Evolutionary conservation across 2,797 vertebrate genomes (phyloP).

Genomic region (Acridotheres tristis): DNA sequence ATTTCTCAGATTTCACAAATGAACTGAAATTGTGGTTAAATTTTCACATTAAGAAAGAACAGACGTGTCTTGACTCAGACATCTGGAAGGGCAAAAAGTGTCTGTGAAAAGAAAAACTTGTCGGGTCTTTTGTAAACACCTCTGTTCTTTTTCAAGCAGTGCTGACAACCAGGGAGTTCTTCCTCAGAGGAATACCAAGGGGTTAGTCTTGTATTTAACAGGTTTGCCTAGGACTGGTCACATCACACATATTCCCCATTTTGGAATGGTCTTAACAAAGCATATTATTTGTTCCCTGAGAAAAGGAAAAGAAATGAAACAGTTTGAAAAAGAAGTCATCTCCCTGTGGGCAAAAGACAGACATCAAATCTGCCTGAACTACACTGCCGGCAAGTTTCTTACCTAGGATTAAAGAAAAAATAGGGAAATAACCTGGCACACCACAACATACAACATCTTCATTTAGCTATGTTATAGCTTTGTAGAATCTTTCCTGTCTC

Average conservation of each 20-base stretch:
- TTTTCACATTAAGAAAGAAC: not conserved
- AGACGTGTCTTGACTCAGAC: not conserved
- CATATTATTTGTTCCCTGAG: not conserved
- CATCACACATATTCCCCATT: not conserved
- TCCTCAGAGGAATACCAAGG: not conserved
- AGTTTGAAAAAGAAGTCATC: not conserved
- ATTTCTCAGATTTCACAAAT: not conserved
- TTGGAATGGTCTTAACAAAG: not conserved
- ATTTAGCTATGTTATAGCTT: not conserved
- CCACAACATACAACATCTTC: not conserved
- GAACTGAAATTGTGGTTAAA: not conserved
- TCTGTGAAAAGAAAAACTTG: not conserved
- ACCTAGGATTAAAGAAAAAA: not conserved
- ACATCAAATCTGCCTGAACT: not conserved
- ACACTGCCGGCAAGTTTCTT: not conserved
- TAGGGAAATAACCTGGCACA: not conserved
- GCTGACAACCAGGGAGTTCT: not conserved
- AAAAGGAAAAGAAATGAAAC: not conserved
- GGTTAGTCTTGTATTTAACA: not conserved
- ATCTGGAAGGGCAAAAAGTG: not conserved
- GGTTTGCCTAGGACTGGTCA: not conserved
- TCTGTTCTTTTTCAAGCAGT: not conserved
- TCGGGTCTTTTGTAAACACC: not conserved
- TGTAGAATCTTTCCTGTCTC: not conserved
- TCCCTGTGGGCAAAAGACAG: not conserved